phyloP scores from a whole-genome alignment of 2,113 vertebrate species.

The Stercorarius parasiticus region DNA sequence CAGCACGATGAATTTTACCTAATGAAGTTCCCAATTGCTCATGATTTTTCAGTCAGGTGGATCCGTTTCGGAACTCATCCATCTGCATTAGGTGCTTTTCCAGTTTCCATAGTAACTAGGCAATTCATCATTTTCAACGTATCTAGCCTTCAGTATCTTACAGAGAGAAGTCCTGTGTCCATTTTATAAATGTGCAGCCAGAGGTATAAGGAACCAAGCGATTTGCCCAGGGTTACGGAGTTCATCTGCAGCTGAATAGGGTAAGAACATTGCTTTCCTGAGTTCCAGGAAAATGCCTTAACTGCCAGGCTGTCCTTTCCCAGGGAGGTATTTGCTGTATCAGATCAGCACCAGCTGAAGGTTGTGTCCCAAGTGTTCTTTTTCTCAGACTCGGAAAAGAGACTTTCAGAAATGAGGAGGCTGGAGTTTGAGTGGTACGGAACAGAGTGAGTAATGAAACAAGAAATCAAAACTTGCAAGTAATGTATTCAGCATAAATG shows the following conservation, averaged over 20 bases:
- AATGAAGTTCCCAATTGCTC: not conserved
- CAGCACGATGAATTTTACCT: not conserved
- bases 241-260: constrained; percentile 20
- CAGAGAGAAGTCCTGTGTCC: not conserved
- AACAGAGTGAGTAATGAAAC: constrained; percentile 48
- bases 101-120: constrained; percentile 28
- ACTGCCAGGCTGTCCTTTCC: constrained; percentile 37
- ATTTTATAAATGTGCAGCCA: not conserved
- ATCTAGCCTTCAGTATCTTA: not conserved
- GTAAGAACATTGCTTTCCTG: not conserved
- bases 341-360: not conserved
- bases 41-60: not conserved
- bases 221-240: not conserved
- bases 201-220: not conserved
- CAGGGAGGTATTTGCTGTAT: constrained; percentile 1
- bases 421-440: not conserved
- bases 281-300: not conserved
- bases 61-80: not conserved
- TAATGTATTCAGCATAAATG: constrained; percentile 56
- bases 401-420: constrained; percentile 11
- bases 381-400: constrained; percentile 22
- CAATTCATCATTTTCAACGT: not conserved
- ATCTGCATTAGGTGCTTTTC: constrained; percentile 44
- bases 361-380: constrained; percentile 49
- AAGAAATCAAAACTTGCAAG: constrained; percentile 61